A percentile compares a stretch with the other conserved stretches of the same genome.
phyloP scores from a whole-genome alignment of 2,888 invertebrate species.

The Archips crataeganus region DNA sequence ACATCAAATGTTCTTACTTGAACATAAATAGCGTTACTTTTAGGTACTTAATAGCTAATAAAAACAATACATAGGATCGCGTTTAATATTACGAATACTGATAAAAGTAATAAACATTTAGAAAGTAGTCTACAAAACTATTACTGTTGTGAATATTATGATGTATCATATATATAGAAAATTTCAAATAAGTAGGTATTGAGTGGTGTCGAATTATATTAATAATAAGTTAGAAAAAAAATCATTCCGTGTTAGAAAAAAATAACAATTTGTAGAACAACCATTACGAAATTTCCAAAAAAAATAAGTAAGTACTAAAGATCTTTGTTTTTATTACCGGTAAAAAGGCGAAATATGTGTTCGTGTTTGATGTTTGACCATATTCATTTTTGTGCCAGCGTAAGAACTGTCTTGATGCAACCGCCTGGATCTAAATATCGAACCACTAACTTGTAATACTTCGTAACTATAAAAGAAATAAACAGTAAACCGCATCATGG shows the following conservation, averaged over 20 bases:
- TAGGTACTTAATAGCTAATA: neutral
- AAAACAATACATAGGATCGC: neutral
- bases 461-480: neutral
- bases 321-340: neutral
- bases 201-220: neutral
- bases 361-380: neutral
- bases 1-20: neutral
- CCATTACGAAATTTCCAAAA: neutral
- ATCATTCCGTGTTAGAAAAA: conserved; percentile 20
- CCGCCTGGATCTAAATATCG: neutral
- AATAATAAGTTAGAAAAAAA: neutral
- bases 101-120: neutral
- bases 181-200: neutral
- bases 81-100: conserved; percentile 3
- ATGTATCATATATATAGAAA: neutral
- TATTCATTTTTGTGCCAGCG: neutral
- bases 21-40: neutral
- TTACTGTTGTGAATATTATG: neutral
- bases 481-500: neutral
- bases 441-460: neutral
- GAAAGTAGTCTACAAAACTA: neutral
- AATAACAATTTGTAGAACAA: conserved; percentile 1
- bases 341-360: no score
- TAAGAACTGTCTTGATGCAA: neutral
- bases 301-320: no score